Evolutionary conservation across 2,113 vertebrate genomes (phyloP).

Genomic region (Mormoops blainvillei): DNA sequence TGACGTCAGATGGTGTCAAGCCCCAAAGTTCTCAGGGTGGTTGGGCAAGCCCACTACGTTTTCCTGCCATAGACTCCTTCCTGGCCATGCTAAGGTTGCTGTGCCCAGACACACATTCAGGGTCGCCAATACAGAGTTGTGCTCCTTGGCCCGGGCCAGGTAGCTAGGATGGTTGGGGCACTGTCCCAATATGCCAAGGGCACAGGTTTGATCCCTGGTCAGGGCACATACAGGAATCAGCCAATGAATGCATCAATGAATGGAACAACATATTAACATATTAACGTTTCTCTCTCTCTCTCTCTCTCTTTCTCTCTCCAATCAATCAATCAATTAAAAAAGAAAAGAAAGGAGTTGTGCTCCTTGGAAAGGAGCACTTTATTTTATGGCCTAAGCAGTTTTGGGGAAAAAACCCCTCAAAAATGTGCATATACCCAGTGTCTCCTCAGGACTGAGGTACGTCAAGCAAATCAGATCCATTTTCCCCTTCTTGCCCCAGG

Average conservation of each 20-base stretch:
- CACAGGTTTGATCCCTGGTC: too few relatives aligned
- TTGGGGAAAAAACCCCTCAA: accelerated
- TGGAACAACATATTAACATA: too few relatives aligned
- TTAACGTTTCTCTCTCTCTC: too few relatives aligned
- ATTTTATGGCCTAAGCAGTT: background rate
- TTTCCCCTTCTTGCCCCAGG: background rate
- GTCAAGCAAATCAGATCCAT: background rate
- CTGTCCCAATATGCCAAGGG: too few relatives aligned
- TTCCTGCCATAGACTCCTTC: background rate
- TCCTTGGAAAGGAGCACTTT: background rate
- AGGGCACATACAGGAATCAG: too few relatives aligned
- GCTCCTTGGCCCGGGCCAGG: background rate
- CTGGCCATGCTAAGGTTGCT: background rate
- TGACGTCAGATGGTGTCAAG: background rate
- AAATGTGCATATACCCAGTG: background rate
- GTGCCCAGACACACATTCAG: background rate
- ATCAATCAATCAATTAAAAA: too few relatives aligned
- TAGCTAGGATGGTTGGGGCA: too few relatives aligned
- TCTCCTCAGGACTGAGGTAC: background rate
- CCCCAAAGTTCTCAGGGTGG: background rate
- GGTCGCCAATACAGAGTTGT: background rate
- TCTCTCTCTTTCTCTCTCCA: too few relatives aligned
- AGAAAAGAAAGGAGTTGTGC: too few relatives aligned
- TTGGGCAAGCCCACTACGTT: too few relatives aligned
- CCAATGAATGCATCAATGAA: too few relatives aligned